Evolutionary conservation across 2,797 vertebrate genomes (phyloP), one percentile per base, ranked within the genome.

Genomic region (Sebastes elongatus): DNA sequence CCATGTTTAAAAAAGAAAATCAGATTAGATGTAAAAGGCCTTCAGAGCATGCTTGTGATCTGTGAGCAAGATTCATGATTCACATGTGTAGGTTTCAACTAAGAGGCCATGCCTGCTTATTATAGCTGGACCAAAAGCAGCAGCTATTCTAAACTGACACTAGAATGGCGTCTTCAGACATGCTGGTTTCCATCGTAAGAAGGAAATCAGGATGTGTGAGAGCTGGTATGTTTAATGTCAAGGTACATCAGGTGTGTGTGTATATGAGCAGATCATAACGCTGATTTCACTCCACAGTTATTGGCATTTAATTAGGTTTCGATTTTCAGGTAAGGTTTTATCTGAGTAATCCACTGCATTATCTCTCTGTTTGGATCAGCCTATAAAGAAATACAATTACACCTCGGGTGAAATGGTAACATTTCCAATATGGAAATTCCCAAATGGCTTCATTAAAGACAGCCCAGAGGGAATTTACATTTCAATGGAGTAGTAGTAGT

Each of bases 11-110:
- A 90, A 84, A 85, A 90, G 84, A 88, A 88, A 83, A 92, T 90
- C 89, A 88, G 94, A 94, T 93, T 82, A 92, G 86, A 91, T 71
- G 82, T 68, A 81, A 84, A 87, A 80, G 57, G 66, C 69, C 76
- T 80, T 83, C 46, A 76, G 78, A 86, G 82, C 69, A 11, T 63
- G 83, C 66, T 66, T 78, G 64, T 76, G 85, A 86, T 88, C 57
- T 80, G 23, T 65, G 71, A 78, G 46, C 64, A 49, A 70, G 76
- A 80, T 73, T 81, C 73, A 79, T 62, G 78, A 85, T 83, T 89
- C 86, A 88, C 78, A 69, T 42, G 32, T 88, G 78, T 67, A 82
- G 78, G 67, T 82, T 86, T 89, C 65, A 63, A 55, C 71, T 23
- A 27, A 62, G n/a, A 81, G 49, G 61, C 60, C 56, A 14, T 38